phyloP scores from a whole-genome alignment of 2,113 vertebrate genomes.

The Triplophysa rosa region DNA sequence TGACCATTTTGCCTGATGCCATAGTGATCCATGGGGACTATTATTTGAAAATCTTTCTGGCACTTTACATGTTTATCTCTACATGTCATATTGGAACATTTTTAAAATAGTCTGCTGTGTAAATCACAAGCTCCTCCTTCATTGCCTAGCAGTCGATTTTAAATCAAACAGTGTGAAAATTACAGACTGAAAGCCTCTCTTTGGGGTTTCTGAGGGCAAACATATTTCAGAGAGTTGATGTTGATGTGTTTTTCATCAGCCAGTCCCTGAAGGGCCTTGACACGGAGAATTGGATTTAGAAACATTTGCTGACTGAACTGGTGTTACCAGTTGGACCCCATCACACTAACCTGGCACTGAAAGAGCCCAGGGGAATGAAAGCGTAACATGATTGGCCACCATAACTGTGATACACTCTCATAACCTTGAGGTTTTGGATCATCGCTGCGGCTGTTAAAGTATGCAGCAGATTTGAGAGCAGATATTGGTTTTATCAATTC shows the following conservation, averaged over 20 bases:
- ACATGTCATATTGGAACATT: background rate
- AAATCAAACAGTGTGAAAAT: conserved; percentile 12
- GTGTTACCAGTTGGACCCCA: conserved; percentile 26
- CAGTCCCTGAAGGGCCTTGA: conserved; percentile 36
- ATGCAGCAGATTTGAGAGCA: background rate
- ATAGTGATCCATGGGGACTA: background rate
- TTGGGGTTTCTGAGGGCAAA: conserved; percentile 38
- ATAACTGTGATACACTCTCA: background rate
- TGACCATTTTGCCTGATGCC: conserved; percentile 1
- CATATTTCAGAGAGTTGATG: conserved; percentile 36
- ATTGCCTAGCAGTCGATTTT: conserved; percentile 3
- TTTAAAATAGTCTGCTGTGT: background rate
- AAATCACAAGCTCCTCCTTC: conserved; percentile 9
- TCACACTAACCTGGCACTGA: conserved; percentile 39
- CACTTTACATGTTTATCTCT: background rate
- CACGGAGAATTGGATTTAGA: conserved; percentile 49
- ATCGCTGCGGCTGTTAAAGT: background rate
- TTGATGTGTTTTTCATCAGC: conserved; percentile 45
- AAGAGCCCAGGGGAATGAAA: conserved; percentile 11
- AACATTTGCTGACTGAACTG: conserved; percentile 45
- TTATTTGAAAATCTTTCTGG: conserved; percentile 4
- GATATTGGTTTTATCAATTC: background rate
- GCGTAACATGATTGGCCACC: conserved; percentile 24
- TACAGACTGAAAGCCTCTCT: conserved; percentile 8
- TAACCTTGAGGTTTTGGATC: conserved; percentile 33